These are phyloP conservation scores for Nomada ferruginata DNA, from an alignment of 2,888 invertebrate species.

Conservation along the genomic window DNA sequence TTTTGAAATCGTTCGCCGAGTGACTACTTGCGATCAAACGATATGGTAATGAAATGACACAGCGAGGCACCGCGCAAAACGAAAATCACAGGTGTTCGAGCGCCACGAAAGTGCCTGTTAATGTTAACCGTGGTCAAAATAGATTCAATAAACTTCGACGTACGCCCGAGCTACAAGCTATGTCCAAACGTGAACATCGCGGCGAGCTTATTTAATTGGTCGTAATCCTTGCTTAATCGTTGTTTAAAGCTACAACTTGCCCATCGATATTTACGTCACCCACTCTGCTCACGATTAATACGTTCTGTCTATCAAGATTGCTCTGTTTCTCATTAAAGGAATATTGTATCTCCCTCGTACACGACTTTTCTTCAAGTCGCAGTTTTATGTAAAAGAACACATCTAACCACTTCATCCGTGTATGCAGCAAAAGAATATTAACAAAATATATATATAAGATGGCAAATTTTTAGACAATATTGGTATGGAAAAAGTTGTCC, in stretches of 20 bases:
- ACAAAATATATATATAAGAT: no score
- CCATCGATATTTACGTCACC: conserved; percentile 4
- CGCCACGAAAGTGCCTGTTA: conserved; percentile 67
- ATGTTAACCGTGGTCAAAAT: conserved; percentile 65
- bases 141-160: conserved; percentile 57
- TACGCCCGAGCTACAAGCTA: conserved; percentile 5
- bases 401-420: no score
- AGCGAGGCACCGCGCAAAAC: conserved; percentile 52
- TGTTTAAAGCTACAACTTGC: not conserved
- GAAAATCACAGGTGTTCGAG: conserved; percentile 57
- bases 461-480: not conserved
- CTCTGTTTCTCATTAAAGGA: not conserved
- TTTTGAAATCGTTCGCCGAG: conserved; percentile 36
- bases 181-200: conserved; percentile 2
- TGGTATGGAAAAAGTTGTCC: not conserved
- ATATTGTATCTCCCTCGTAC: not conserved
- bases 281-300: not conserved
- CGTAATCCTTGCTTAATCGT: conserved; percentile 3
- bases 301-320: not conserved
- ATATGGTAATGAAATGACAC: conserved; percentile 70
- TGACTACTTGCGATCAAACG: conserved; percentile 61
- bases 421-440: no score
- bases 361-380: no score
- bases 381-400: no score
- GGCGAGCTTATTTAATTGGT: conserved; percentile 22